phyloP scores from a whole-genome alignment of 2,797 vertebrate species.

The Cottoperca gobio region DNA sequence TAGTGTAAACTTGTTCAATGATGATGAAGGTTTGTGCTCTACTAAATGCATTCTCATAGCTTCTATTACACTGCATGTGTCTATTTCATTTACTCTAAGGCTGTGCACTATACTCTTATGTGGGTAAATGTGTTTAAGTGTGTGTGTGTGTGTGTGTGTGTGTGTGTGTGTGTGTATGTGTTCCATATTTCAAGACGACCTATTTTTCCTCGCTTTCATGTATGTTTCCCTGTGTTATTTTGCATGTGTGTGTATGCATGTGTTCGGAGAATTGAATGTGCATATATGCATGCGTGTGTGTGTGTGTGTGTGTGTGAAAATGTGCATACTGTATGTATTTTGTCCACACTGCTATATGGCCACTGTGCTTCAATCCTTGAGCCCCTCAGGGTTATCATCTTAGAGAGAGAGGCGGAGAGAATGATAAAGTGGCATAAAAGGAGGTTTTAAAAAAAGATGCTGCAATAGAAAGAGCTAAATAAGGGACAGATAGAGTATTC shows the following conservation, averaged over 20 bases:
- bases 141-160: too few species aligned
- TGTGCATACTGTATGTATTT: slow-evolving; percentile 1
- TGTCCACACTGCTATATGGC: slow-evolving; percentile 39
- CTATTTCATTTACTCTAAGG: slow-evolving; percentile 12
- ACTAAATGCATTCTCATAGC: neutral
- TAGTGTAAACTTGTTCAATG: neutral
- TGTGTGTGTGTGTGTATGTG: slow-evolving; percentile 14
- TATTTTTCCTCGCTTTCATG: slow-evolving; percentile 31
- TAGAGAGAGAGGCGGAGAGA: slow-evolving; percentile 35
- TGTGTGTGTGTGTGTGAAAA: neutral
- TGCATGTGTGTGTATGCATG: neutral
- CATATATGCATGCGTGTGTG: neutral
- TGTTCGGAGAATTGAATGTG: slow-evolving; percentile 1
- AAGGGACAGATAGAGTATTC: slow-evolving; percentile 22
- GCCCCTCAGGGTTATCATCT: slow-evolving; percentile 51
- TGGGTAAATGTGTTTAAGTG: slow-evolving; percentile 8
- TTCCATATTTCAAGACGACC: slow-evolving; percentile 16
- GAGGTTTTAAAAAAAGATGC: slow-evolving; percentile 43
- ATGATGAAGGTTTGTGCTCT: slow-evolving; percentile 5
- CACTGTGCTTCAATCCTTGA: slow-evolving; percentile 29
- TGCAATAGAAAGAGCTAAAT: slow-evolving; percentile 41
- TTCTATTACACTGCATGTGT: neutral
- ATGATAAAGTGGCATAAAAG: slow-evolving; percentile 46
- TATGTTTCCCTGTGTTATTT: neutral
- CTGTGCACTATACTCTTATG: slow-evolving; percentile 1